Percentiles rank a stretch among this genome's conserved stretches.
These are phyloP conservation scores for Siphamia tubifer DNA, from an alignment of 2,113 vertebrate species.

Conservation along the genomic window DNA sequence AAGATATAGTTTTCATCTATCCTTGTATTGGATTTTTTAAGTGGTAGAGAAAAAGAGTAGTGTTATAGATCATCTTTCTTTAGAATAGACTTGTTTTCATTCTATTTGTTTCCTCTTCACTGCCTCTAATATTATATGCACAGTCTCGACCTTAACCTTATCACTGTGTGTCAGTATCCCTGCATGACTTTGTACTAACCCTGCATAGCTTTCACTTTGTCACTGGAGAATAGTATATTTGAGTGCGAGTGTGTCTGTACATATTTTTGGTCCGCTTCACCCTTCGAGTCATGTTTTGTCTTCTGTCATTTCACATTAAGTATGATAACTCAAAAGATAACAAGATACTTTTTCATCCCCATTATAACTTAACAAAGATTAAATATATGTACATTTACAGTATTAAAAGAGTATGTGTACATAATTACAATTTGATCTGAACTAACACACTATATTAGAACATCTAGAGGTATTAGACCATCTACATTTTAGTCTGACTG, in stretches of 20 bases:
- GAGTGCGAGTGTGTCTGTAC: conserved; percentile 36
- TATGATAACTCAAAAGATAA: not conserved
- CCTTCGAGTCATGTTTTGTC: conserved; percentile 27
- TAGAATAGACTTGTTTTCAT: not conserved
- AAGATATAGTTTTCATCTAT: not conserved
- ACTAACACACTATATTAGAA: not conserved
- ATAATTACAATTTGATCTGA: not conserved
- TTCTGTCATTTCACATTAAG: conserved; percentile 16
- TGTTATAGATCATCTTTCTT: conserved; percentile 28
- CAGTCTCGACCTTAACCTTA: not conserved
- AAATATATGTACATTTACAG: not conserved
- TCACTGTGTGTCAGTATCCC: conserved; percentile 9
- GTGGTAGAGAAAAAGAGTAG: conserved; percentile 50
- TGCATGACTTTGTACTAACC: conserved; percentile 66
- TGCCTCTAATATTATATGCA: not conserved
- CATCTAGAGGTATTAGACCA: not conserved
- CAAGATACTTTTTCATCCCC: not conserved
- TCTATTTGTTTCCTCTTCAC: not conserved
- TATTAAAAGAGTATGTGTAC: not conserved
- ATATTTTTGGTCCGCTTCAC: conserved; percentile 13
- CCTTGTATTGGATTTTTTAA: not conserved
- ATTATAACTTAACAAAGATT: too few relatives aligned
- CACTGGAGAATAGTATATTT: conserved; percentile 61
- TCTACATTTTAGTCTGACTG: not conserved
- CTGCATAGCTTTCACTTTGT: conserved; percentile 39